Base-by-base conservation (phyloP, 2,113 vertebrate genomes). In the Nothoprocta pentlandii region DNA sequence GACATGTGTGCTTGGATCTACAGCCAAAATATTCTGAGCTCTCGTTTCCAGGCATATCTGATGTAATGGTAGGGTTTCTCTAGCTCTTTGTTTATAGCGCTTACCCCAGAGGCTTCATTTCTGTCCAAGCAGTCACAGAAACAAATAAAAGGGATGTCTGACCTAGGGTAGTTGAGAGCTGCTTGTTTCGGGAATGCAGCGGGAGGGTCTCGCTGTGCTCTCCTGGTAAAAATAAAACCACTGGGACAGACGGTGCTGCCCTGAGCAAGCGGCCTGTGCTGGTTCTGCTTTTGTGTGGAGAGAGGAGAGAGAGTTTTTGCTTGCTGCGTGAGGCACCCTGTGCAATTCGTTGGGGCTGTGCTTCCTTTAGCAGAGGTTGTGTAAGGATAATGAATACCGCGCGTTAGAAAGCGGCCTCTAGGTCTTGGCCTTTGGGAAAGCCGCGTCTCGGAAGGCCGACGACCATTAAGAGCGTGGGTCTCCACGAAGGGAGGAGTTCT, bases 281-380 rank as follows among this genome's bases (percentile, higher is more conserved):
- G 39, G 13, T 59, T 95, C 68, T 75, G 20, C 25, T 42, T 61
- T 44, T 28, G 63, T 61, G 20, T 28, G 56, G 32, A 42, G 34
- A 74, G 68, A 75, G 22, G 28, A 87, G 26, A 47, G 84, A 30
- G 84, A 85, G 42, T 64, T 91, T 91, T 39, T 71, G 19, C 28
- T 64, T 34, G 39, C 17, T 75, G 28, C 79, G 85, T 46, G 49
- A 66, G 69, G 34, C 11, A 68, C 6, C 2, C 21, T 64, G 71
- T 61, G 56, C 73, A 75, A 61, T 64, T 84, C 2, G 1, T 19
- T 75, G 56, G 46, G 64, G 1, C 67, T 91, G 34, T 34, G 84
- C 53, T 75, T 86, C 64, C 44, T 81, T 71, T 84, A 84, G 41
- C 32, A 56, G 42, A 75, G 42, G 4, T 74, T 75, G 11, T 84